Conservation (phyloP, 2,113 vertebrate genomes). For the Leiothrix lutea region DNA sequence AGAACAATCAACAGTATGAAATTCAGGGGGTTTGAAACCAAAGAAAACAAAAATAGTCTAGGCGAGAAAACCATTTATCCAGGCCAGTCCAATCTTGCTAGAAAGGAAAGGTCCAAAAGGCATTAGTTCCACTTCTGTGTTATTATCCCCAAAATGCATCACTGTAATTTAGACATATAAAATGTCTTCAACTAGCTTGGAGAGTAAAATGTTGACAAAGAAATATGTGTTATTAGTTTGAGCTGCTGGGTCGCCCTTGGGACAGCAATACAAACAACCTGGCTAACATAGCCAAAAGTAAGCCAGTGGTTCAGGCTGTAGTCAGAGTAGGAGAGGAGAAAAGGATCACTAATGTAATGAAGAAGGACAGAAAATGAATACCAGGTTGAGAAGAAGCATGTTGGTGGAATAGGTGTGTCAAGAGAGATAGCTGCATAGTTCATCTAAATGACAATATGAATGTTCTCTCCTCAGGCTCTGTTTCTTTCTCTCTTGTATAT, state of each 20-base stretch:
- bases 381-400: constrained; percentile 44
- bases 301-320: neutral
- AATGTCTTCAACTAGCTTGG: constrained; percentile 36
- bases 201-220: constrained; percentile 21
- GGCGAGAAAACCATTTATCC: constrained; percentile 4
- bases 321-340: neutral
- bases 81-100: neutral
- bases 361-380: constrained; percentile 58
- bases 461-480: constrained; percentile 21
- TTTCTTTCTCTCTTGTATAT: constrained; percentile 37
- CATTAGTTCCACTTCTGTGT: constrained; percentile 35
- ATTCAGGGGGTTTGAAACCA: neutral
- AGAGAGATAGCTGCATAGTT: constrained; percentile 42
- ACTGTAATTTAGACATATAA: constrained; percentile 34
- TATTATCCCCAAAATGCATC: constrained; percentile 40
- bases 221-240: constrained; percentile 46
- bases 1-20: neutral
- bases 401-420: constrained; percentile 48
- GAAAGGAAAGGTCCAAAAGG: constrained; percentile 42
- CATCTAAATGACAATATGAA: constrained; percentile 60
- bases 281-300: constrained; percentile 39
- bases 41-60: neutral
- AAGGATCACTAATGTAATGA: constrained; percentile 43
- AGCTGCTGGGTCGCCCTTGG: neutral
- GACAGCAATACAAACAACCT: constrained; percentile 17